Conservation (phyloP, 2,797 vertebrate genomes). For the Rousettus madagascariensis region DNA sequence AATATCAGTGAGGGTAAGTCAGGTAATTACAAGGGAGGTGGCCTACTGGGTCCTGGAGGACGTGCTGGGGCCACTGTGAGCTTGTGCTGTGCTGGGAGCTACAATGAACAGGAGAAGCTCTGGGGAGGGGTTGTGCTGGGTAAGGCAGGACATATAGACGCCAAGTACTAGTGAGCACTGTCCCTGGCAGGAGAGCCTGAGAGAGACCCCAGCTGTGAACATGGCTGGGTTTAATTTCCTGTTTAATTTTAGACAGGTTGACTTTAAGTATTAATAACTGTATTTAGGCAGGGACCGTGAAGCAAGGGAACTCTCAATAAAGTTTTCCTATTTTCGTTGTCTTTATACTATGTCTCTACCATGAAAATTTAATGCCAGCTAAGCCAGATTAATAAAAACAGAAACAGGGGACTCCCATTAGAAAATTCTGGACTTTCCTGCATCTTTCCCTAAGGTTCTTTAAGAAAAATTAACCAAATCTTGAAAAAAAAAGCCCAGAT, state of each 20-base stretch:
- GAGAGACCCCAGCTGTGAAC: neutral
- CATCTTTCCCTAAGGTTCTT: neutral
- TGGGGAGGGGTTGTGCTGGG: no score
- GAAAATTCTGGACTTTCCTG: neutral
- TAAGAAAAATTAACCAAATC: neutral
- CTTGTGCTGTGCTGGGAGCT: neutral
- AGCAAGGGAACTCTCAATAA: neutral
- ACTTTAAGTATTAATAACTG: neutral
- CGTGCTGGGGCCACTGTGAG: neutral
- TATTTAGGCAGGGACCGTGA: neutral
- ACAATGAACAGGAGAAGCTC: neutral
- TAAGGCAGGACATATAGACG: neutral
- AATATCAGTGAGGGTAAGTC: neutral
- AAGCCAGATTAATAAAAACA: neutral
- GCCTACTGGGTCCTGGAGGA: neutral
- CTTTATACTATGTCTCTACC: neutral
- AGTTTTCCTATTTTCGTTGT: neutral
- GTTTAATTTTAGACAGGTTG: neutral
- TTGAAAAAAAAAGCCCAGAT: neutral
- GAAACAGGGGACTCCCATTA: neutral
- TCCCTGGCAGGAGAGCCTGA: neutral
- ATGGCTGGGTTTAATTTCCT: neutral
- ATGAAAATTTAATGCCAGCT: neutral
- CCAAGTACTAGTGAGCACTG: neutral
- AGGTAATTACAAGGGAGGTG: neutral